phyloP scores from a whole-genome alignment of 2,888 invertebrate genomes.

The Hedychridium roseum region DNA sequence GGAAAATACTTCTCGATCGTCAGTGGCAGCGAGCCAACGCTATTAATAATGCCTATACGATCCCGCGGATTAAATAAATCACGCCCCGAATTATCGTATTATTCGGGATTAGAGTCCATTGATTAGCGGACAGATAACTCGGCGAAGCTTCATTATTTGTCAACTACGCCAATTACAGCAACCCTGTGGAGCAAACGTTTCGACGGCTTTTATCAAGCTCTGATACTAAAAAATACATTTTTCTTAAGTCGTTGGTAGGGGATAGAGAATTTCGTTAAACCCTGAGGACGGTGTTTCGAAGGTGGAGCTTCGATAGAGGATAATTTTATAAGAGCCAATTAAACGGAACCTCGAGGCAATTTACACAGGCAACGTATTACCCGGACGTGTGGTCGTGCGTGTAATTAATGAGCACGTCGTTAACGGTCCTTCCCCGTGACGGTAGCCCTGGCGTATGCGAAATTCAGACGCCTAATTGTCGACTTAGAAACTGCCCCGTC shows the following conservation, averaged over 20 bases:
- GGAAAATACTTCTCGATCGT: constrained; percentile 11
- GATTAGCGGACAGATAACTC: no score
- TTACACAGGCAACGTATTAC: no score
- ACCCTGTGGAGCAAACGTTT: no score
- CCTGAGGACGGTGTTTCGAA: no score
- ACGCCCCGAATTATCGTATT: constrained; percentile 7
- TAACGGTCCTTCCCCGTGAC: constrained; percentile 2
- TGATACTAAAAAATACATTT: no score
- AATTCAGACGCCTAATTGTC: constrained; percentile 11
- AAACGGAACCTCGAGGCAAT: constrained; percentile 30
- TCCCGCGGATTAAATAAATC: constrained; percentile 28
- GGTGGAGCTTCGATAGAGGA: no score
- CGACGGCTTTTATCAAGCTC: no score
- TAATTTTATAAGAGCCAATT: constrained; percentile 27
- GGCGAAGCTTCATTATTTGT: no score
- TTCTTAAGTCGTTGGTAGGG: no score
- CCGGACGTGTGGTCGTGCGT: constrained; percentile 10
- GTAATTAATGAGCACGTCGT: constrained; percentile 34
- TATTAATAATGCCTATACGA: constrained; percentile 36
- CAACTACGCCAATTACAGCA: no score
- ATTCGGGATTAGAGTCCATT: no score
- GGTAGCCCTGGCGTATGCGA: not conserved
- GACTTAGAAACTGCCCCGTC: not conserved
- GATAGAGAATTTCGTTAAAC: no score
- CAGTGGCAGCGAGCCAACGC: constrained; percentile 21